Percentiles rank a stretch among this genome's conserved stretches.
Conservation (phyloP, 2,888 invertebrate genomes). For the Parthenolecanium corni region DNA sequence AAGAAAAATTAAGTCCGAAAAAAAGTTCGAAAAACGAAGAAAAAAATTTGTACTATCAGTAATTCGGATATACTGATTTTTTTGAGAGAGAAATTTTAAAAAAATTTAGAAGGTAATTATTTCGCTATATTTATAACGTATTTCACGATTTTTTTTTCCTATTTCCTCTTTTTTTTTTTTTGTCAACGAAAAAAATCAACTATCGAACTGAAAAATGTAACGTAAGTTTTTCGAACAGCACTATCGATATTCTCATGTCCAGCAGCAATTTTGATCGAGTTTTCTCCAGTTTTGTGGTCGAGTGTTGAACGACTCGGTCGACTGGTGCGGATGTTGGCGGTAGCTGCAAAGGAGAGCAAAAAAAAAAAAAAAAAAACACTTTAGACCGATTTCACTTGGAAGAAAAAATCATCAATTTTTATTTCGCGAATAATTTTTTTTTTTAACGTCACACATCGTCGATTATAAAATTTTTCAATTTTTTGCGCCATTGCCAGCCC, state of each 20-base stretch:
- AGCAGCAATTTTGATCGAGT: background rate
- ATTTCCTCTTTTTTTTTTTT: background rate
- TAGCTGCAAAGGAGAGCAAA: no score
- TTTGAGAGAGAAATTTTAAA: conserved; percentile 1
- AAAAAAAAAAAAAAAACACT: no score
- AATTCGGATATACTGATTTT: conserved; percentile 17
- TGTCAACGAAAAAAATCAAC: background rate
- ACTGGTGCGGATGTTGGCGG: no score
- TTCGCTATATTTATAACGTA: background rate
- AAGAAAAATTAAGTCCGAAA: background rate
- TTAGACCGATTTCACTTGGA: no score
- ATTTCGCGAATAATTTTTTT: no score
- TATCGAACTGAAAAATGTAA: no score
- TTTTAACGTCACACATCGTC: no score
- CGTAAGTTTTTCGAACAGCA: no score
- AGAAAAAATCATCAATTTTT: no score
- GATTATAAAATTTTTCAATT: no score
- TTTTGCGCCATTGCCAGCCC: no score
- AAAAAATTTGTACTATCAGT: conserved; percentile 27
- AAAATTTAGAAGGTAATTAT: background rate
- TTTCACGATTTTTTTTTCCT: background rate
- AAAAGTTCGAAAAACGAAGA: background rate
- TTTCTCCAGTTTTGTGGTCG: background rate
- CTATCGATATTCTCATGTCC: no score
- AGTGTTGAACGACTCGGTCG: background rate